Percentiles rank a stretch among this genome's conserved stretches.
These are phyloP conservation scores for Antheraea yamamai DNA, from an alignment of 2,888 invertebrate species.

Conservation along the genomic window DNA sequence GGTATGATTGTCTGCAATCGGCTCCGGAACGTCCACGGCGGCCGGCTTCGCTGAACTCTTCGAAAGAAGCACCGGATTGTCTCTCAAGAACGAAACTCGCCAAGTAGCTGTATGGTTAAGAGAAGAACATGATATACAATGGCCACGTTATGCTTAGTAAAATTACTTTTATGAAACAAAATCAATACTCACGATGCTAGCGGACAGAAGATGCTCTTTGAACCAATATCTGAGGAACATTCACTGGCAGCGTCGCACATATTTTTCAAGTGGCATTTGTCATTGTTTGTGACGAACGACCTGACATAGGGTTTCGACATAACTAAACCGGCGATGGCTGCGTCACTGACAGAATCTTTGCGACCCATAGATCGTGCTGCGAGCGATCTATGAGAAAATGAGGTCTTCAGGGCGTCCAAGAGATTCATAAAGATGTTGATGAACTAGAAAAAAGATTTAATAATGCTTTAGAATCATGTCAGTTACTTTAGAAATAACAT, in stretches of 20 bases:
- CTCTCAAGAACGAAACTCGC: slow-evolving; percentile 92
- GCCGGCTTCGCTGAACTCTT: slow-evolving; percentile 92
- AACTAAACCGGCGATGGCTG: slow-evolving; percentile 92
- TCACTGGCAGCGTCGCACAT: slow-evolving; percentile 95
- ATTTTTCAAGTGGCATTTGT: slow-evolving; percentile 92
- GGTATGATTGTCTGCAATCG: slow-evolving; percentile 92
- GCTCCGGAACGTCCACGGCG: slow-evolving; percentile 92
- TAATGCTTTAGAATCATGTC: neutral
- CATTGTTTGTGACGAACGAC: slow-evolving; percentile 89
- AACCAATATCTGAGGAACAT: slow-evolving; percentile 90
- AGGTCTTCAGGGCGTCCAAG: slow-evolving; percentile 94
- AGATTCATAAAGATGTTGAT: slow-evolving; percentile 96
- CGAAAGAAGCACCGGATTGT: slow-evolving; percentile 88
- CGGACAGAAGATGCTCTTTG: slow-evolving; percentile 94
- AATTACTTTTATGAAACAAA: neutral
- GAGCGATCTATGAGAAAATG: slow-evolving; percentile 94
- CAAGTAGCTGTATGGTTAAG: slow-evolving; percentile 85
- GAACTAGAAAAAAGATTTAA: slow-evolving; percentile 82
- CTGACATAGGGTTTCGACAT: slow-evolving; percentile 95
- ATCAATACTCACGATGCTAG: slow-evolving; percentile 92
- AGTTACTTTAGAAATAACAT: neutral
- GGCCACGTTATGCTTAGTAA: neutral
- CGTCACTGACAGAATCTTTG: slow-evolving; percentile 94
- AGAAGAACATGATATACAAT: slow-evolving; percentile 3
- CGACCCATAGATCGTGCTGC: slow-evolving; percentile 92